Base-by-base conservation (phyloP, 2,113 vertebrate species). In the Globicephala melas region DNA sequence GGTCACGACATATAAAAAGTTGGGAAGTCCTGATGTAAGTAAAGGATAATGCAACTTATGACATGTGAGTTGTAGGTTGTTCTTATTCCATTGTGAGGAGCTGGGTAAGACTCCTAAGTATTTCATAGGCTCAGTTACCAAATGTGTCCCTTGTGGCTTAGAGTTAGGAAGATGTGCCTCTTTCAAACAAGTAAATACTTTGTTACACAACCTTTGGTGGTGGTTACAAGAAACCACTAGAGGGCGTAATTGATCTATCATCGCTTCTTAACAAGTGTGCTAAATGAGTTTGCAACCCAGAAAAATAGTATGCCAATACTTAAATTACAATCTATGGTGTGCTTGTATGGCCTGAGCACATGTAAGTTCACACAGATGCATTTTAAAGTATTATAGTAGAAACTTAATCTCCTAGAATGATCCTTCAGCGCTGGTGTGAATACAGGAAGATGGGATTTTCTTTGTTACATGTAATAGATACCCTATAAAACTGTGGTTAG, bases 201-300 rank as follows among this genome's bases (percentile, higher is more conserved):
- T 8, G 8, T 76, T 6, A 91, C 53, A 23, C 53, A 33, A 67
- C 6, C 28, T 85, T 55, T 25, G 47, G 62, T 80, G 81, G 95
- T 91, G 25, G 25, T 33, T 73, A 62, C 0, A 67, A 36, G 4
- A 0, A 20, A 89, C 88, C 97, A 97, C 91, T 76, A 97, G 98
- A 94, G 96, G 97, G 70, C 89, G 93, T 0, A 21, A 89, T 26
- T 21, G 65, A 92, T 13, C 74, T 26, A 94, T 6, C 26, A 26
- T 94, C 81, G 76, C 84, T 88, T 60, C 44, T 76, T 58, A 95
- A 74, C 6, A 94, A 55, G 73, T 10, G 18, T 11, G 18, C 0
- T 53, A 12, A 41, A 14, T 65, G 53, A 20, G 0, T 70, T 91
- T 65, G 67, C 65, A 68, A 70, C 6, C 9, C 31, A 55, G 33